Conservation (phyloP, 2,888 invertebrate genomes). For the Morpho helenor region DNA sequence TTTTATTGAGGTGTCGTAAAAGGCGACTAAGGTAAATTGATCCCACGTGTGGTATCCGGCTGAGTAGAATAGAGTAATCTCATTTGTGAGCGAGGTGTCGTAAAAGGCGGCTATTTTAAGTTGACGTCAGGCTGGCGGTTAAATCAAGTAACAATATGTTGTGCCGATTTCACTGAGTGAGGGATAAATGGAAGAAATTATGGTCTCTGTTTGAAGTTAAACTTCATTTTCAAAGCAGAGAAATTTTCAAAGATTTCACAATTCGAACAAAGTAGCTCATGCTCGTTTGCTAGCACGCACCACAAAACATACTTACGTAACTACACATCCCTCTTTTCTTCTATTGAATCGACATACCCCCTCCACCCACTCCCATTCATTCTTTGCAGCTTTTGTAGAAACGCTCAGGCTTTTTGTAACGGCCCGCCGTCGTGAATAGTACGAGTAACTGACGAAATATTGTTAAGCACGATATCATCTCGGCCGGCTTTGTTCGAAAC, state of each 20-base stretch:
- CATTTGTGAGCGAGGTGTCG: no score
- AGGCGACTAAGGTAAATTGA: no score
- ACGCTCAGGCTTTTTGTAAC: constrained; percentile 68
- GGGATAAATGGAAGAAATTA: no score
- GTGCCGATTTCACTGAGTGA: no score
- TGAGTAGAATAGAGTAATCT: no score
- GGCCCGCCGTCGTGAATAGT: constrained; percentile 56
- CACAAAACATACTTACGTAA: constrained; percentile 69
- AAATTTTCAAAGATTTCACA: constrained; percentile 22
- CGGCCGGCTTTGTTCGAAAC: constrained; percentile 24
- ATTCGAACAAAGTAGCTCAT: constrained; percentile 25
- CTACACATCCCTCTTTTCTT: constrained; percentile 63
- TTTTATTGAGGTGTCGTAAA: no score
- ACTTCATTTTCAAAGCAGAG: no score
- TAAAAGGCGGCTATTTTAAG: no score
- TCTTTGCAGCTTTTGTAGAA: constrained; percentile 71
- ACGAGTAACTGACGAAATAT: constrained; percentile 62
- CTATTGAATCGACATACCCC: constrained; percentile 61
- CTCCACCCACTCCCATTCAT: constrained; percentile 64
- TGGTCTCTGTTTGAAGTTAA: no score
- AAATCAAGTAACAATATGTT: no score
- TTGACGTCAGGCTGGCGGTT: no score
- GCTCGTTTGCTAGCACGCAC: constrained; percentile 46
- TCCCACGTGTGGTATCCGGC: no score
- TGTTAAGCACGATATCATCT: constrained; percentile 58